Evolutionary conservation across 2,888 invertebrate species (phyloP), one percentile per base, ranked within the genome.

Genomic region (Idaea biselata): DNA sequence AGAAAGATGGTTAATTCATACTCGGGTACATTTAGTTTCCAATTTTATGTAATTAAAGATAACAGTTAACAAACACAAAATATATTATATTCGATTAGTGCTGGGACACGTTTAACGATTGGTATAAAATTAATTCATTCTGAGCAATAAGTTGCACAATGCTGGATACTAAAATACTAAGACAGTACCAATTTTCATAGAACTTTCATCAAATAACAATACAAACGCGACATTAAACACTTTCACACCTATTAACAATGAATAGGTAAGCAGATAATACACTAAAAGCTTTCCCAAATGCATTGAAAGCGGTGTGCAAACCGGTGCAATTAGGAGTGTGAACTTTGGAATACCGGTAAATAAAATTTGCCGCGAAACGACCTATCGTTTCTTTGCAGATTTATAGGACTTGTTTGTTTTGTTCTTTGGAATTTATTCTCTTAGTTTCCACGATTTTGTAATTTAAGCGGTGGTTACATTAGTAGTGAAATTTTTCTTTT

Each of bases 291-390:
- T 44, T 44, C 44, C 44, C 44, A 11, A 44, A 8, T 44, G 44
- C 63, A 61, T 63, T 58, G 57, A 63, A 63, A 61, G 55, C 59
- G 53, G 3, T 32, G n/a, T n/a, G 25, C 25, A 25, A 25, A 25
- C 25, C 25, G 25, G 25, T 25, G 25, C 25, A 25, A 44, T 44
- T 44, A 44, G 11, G 8, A 44, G 11, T 14, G 11, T 11, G 44
- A 44, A 44, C 44, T 44, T 14, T 44, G 44, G 11, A 44, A 44
- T 44, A 11, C 8, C 44, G 44, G 44, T 33, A 33, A 33, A 44
- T 8, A 44, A 44, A 14, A 14, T 44, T 44, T 44, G 44, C 11
- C 11, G 44, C 44, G 14, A 44, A 14, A 44, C 44, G 8, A 0
- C 25, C 25, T 5, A 25, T 25, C 25, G 25, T 25, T 25, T 25